These are phyloP conservation scores for Drosophila nigricruria DNA, from an alignment of 2,888 invertebrate genomes.

Conservation along the genomic window DNA sequence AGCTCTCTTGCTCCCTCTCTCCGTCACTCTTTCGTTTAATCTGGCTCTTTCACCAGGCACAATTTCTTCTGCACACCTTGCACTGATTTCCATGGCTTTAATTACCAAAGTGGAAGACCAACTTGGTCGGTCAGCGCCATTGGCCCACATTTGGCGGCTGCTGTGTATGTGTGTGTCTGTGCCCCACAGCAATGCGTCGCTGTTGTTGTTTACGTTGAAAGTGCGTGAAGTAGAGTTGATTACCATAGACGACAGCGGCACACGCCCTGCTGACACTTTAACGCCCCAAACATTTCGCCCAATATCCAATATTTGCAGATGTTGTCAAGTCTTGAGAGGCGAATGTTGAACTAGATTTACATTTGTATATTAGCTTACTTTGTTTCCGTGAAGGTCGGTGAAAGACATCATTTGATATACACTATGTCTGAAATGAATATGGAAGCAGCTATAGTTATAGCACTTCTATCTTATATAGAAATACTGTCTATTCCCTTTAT, in stretches of 20 bases:
- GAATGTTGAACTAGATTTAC: not conserved
- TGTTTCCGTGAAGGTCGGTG: not conserved
- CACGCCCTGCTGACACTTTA: constrained; percentile 37
- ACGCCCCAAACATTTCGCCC: constrained; percentile 8
- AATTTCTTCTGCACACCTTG: constrained; percentile 55
- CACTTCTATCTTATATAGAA: not conserved
- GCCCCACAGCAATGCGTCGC: constrained; percentile 38
- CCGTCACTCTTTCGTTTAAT: not conserved
- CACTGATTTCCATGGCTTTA: constrained; percentile 70
- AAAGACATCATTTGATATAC: too few relatives aligned
- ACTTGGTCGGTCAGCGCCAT: constrained; percentile 64
- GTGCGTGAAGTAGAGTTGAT: constrained; percentile 60
- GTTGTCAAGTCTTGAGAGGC: constrained; percentile 5
- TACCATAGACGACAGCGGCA: constrained; percentile 29
- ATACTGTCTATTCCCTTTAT: not conserved
- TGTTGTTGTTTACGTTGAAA: constrained; percentile 26
- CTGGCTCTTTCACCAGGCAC: constrained; percentile 15
- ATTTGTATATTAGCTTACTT: not conserved
- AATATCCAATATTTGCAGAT: constrained; percentile 4
- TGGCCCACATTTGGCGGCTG: constrained; percentile 61
- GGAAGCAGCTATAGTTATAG: not conserved
- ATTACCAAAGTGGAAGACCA: constrained; percentile 61
- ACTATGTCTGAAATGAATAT: too few relatives aligned
- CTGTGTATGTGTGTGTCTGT: constrained; percentile 3
- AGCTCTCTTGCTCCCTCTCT: constrained; percentile 11